A percentile compares a stretch with the other conserved stretches of the same genome.
Conservation (phyloP, 2,113 vertebrate species). For the Scopus umbretta region DNA sequence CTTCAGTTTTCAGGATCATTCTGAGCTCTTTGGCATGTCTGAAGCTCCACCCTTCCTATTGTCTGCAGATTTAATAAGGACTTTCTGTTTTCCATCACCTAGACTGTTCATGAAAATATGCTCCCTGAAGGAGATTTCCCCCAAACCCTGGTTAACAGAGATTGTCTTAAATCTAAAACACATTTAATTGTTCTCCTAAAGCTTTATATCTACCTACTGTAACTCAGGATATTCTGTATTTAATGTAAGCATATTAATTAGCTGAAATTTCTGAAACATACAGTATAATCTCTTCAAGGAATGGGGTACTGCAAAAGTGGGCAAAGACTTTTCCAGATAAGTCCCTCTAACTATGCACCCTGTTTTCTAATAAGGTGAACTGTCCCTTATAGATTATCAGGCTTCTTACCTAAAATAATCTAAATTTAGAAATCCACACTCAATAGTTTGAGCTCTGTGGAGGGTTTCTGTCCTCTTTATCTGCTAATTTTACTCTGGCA, state of each 20-base stretch:
- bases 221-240: background rate
- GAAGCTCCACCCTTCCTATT: constrained; percentile 16
- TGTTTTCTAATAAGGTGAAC: background rate
- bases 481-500: background rate
- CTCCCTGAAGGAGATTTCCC: background rate
- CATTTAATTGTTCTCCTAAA: background rate
- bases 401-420: background rate
- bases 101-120: background rate
- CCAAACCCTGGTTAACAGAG: background rate
- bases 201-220: background rate
- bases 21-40: background rate
- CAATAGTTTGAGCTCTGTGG: background rate
- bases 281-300: background rate
- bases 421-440: background rate
- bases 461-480: background rate
- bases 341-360: background rate
- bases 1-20: background rate
- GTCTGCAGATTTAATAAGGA: background rate
- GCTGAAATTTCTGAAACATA: background rate
- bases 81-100: constrained; percentile 5
- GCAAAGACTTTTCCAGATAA: background rate
- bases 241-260: background rate
- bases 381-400: background rate
- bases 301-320: background rate
- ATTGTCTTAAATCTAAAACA: background rate